Evolutionary conservation across 2,113 vertebrate species (phyloP).

Genomic region (Lepus timidus): DNA sequence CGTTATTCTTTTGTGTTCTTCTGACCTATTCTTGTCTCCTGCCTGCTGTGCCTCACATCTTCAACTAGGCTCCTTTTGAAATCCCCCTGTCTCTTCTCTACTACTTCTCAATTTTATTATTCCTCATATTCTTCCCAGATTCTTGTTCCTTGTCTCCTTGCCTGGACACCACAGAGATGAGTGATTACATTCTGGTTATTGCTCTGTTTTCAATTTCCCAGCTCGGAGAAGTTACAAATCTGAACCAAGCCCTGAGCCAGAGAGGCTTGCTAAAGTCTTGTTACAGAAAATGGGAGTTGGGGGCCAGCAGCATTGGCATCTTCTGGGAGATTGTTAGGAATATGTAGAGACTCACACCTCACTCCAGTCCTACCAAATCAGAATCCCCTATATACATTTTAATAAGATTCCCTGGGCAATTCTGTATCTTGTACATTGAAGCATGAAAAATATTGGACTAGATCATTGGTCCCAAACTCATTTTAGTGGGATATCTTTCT

Average conservation of each 20-base stretch:
- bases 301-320: background rate
- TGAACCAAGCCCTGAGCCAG: background rate
- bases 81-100: background rate
- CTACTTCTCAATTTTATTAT: background rate
- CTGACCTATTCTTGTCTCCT: background rate
- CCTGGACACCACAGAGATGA: conserved; percentile 7
- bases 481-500: conserved; percentile 29
- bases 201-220: conserved; percentile 59
- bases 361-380: background rate
- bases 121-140: conserved; percentile 38
- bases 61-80: background rate
- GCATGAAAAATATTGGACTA: background rate
- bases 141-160: background rate
- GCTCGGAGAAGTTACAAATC: conserved; percentile 41
- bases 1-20: background rate
- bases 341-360: background rate
- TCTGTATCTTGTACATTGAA: background rate
- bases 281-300: background rate
- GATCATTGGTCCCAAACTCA: background rate
- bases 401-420: background rate
- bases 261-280: conserved; percentile 16
- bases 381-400: conserved; percentile 6
- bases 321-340: conserved; percentile 8
- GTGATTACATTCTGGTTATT: background rate
- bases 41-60: background rate